Evolutionary conservation across 1,140 invertebrate species (phyloP).

Genomic region (Eulimnadia texana): DNA sequence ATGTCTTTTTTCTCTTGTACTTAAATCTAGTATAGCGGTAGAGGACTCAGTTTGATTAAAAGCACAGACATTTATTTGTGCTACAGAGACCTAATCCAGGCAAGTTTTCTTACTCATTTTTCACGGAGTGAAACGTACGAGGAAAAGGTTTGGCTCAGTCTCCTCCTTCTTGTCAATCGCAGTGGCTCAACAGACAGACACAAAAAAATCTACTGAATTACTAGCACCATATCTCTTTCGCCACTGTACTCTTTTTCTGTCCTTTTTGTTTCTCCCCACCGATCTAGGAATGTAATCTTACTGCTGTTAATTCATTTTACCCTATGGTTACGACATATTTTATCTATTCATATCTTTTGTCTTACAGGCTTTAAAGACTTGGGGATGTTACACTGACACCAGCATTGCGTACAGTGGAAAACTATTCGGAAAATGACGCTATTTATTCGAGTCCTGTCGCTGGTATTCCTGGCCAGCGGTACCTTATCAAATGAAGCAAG

Average conservation of each 20-base stretch:
- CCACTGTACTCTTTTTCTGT: not conserved
- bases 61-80: not conserved
- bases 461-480: not conserved
- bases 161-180: not conserved
- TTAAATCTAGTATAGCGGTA: not conserved
- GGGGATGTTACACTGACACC: not conserved
- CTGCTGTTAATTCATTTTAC: too few relatives aligned
- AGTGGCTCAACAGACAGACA: not conserved
- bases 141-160: not conserved
- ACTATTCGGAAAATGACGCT: not conserved
- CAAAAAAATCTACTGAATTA: not conserved
- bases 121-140: not conserved
- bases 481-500: not conserved
- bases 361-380: not conserved
- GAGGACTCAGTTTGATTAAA: not conserved
- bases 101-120: not conserved
- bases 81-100: not conserved
- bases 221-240: not conserved
- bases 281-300: too few relatives aligned
- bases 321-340: too few relatives aligned
- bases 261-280: too few relatives aligned
- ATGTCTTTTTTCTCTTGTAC: not conserved
- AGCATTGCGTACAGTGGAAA: too few relatives aligned
- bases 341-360: too few relatives aligned
- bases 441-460: not conserved